Evolutionary conservation across 2,888 invertebrate genomes (phyloP).

Genomic region (Timema podura): DNA sequence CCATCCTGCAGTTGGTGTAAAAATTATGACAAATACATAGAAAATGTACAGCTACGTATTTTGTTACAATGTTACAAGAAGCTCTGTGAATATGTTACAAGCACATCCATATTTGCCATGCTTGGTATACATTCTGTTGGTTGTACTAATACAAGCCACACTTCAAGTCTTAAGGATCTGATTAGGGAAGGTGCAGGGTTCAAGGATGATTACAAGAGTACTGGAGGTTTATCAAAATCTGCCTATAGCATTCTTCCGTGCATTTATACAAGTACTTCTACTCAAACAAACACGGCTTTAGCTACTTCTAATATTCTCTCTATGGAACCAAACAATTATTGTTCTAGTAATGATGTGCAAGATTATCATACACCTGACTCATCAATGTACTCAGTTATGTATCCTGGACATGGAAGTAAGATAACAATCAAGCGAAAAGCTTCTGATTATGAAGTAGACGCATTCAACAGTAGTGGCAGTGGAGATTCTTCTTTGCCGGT

Average conservation of each 20-base stretch:
- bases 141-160: slow-evolving; percentile 43
- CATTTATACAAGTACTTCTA: slow-evolving; percentile 61
- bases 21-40: slow-evolving; percentile 75
- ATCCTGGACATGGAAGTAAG: slow-evolving; percentile 76
- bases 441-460: slow-evolving; percentile 40
- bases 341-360: slow-evolving; percentile 39
- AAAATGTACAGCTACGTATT: slow-evolving; percentile 76
- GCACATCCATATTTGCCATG: slow-evolving; percentile 64
- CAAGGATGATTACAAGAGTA: slow-evolving; percentile 69
- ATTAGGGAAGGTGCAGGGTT: slow-evolving; percentile 78
- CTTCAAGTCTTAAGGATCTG: slow-evolving; percentile 63
- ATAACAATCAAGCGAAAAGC: slow-evolving; percentile 78
- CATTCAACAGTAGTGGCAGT: slow-evolving; percentile 23
- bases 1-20: slow-evolving; percentile 83
- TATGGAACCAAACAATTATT: slow-evolving; percentile 41
- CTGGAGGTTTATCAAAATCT: slow-evolving; percentile 67
- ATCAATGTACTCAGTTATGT: slow-evolving; percentile 72
- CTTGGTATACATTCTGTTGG: slow-evolving; percentile 48
- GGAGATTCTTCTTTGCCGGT: slow-evolving; percentile 44
- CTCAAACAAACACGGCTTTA: slow-evolving; percentile 45
- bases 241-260: slow-evolving; percentile 71
- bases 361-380: slow-evolving; percentile 50
- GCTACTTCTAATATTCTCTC: slow-evolving; percentile 41
- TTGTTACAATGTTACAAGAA: slow-evolving; percentile 85
- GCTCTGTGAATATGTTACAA: slow-evolving; percentile 77